These are phyloP conservation scores for Solenopsis invicta DNA, from an alignment of 1,140 invertebrate genomes.

Conservation along the genomic window DNA sequence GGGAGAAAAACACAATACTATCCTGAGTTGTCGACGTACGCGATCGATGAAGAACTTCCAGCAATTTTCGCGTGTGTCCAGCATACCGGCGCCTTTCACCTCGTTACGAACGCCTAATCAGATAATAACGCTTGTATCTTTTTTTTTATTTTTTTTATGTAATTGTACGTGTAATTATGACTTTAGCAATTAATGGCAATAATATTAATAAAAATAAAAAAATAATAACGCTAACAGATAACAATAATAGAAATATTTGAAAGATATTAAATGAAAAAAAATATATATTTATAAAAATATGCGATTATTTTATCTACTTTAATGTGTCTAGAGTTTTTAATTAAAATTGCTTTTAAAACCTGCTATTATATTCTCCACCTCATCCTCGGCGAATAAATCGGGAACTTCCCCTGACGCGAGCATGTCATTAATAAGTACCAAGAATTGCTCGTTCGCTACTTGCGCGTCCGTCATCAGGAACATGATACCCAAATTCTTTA, in stretches of 20 bases:
- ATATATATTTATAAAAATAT: not conserved
- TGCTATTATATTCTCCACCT: slow-evolving; percentile 97
- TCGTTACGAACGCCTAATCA: slow-evolving; percentile 85
- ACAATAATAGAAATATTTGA: not conserved
- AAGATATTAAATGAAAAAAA: not conserved
- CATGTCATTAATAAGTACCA: slow-evolving; percentile 98
- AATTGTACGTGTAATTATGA: not conserved
- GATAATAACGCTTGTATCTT: not conserved
- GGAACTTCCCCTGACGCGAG: slow-evolving; percentile 98
- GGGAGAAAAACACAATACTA: slow-evolving; percentile 97
- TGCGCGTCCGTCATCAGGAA: slow-evolving; percentile 99
- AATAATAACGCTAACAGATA: not conserved
- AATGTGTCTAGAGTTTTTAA: not conserved
- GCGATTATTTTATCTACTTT: not conserved
- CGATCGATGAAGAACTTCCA: slow-evolving; percentile 99
- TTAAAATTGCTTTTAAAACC: slow-evolving; percentile 88
- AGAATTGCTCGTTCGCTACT: slow-evolving; percentile 97
- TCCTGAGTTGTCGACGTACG: slow-evolving; percentile 95
- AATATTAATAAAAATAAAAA: not conserved
- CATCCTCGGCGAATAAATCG: slow-evolving; percentile 98
- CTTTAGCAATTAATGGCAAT: not conserved
- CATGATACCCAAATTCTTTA: slow-evolving; percentile 97
- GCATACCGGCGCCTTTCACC: slow-evolving; percentile 93
- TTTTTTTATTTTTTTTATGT: not conserved
- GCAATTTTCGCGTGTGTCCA: slow-evolving; percentile 97